Evolutionary conservation across 2,113 vertebrate genomes (phyloP), one percentile per base, ranked within the genome.

Genomic region (Micromys minutus): DNA sequence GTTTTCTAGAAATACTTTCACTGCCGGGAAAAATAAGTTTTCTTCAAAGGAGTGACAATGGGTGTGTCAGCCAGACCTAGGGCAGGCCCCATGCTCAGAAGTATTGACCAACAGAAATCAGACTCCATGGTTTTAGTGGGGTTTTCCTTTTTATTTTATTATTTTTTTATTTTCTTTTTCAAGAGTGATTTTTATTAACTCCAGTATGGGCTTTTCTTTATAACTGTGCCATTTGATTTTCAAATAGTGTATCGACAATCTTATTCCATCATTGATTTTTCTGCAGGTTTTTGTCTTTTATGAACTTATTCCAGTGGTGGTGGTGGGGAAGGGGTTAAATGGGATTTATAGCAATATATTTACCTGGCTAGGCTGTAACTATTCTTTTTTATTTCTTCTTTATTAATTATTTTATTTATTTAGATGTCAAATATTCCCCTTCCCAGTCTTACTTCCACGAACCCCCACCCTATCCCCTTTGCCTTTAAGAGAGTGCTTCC

Each of bases 231-330:
- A 67, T 92, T 96, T 96, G 97, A 67, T 93, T 95, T 96, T 94
- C 93, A 90, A 97, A 98, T 97, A 97, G 95, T 94, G 92, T 98
- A 98, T 98, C 97, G 98, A 98, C 96, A 89, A 97, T 97, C 95
- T 98, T 97, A 65, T 95, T 98, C 98, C 97, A 92, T 95, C 96
- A 96, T 91, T 95, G 86, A 95, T 89, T 94, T 98, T 97, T 96
- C 81, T 88, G 85, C 93, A 93, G 93, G 83, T 75, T 96, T 97
- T 96, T 95, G 76, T 89, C 90, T 96, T 96, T 97, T 94, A 94
- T 92, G 92, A 96, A 81, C 42, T 80, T 96, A 93, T 96, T 97
- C 80, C 76, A 95, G 83, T 71, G 67, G 95, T 59, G 61, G n/a
- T n/a, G n/a, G n/a, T n/a, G 13, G 63, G 8, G 29, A 93, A 96